Base-by-base conservation (phyloP, 2,888 invertebrate species). In the Mechanitis messenoides region DNA sequence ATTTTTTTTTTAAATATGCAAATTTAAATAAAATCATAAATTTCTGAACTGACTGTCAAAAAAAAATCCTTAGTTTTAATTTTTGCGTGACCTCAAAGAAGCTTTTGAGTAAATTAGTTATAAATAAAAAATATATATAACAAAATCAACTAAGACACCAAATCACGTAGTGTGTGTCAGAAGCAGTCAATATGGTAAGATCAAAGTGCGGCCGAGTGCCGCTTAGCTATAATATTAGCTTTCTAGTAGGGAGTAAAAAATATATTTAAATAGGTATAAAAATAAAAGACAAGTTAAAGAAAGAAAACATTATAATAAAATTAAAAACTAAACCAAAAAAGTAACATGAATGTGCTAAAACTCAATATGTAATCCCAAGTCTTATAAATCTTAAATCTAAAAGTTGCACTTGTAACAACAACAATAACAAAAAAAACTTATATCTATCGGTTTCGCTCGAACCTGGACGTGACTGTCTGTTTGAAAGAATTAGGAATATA, bases 401-500 rank as follows among this genome's bases (percentile, higher is more conserved):
- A 60, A 35, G 58, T 57, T 58, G 60, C 53, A 65, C 60, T 62
- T 65, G 62, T 54, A 65, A 62, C 58, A 60, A 45, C 35, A 56
- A 60, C 57, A 45, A 59, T 47, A 59, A 64, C n/a, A 62, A 57
- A 55, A 58, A 58, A 53, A 59, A 65, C 59, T 67, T 65, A 71
- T 69, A 71, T 73, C 62, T 66, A 75, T 68, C 71, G 72, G 69
- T 73, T 76, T 72, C 71, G 72, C 74, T 67, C 72, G 66, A 70
- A 71, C 69, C 72, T 69, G 71, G 73, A 74, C 74, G 69, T 74
- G 74, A 75, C 79, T 76, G 76, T 78, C 78, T 75, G 72, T 69
- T 70, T 59, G 59, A 70, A 75, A 63, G 63, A 61, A 55, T 57
- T 28, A 59, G n/a, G 33, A 56, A 60, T 69, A 76, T 72, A 74